Evolutionary conservation across 2,888 invertebrate genomes (phyloP), one percentile per base, ranked within the genome.

Genomic region (Drosophila merina): DNA sequence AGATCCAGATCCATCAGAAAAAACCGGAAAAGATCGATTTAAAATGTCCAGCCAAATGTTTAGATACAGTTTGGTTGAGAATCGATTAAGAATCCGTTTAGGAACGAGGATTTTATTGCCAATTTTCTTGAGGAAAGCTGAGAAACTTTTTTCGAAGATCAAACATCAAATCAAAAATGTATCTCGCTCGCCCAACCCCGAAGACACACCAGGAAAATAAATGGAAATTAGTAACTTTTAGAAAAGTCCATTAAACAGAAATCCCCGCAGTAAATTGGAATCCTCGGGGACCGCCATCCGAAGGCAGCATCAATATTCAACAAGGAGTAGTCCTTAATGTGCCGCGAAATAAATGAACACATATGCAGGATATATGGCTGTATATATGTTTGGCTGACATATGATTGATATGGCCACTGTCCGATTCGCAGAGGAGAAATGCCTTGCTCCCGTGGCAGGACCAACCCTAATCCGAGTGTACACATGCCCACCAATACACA

Each of bases 341-440:
- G 25, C 25, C 44, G 44, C 44, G 25, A 25, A 44, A 44, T 20
- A 44, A 44, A 44, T 44, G 30, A 28, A 28, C 30, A 48, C n/a
- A 48, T 48, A 26, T 48, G n/a, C 47, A 20, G 10, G 20, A 30
- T 48, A 30, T 28, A 48, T 48, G n/a, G n/a, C 30, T 7, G 14
- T 14, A 14, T 20, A 42, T 42, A 9, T 33, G 50, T 36, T 14
- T 7, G 36, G 38, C 36, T 50, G 25, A 33, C 45, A 42, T 20
- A 58, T 80, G 80, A 80, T 87, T 80, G 88, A 80, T 85, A 73
- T 80, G 80, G 80, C 88, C 80, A 83, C 42, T 87, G 80, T 80
- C 80, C 80, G 66, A 75, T 70, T 70, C 58, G 57, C 47, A 57
- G 40, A 40, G 57, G 40, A 38, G 55, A n/a, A 31, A 31, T 10